Conservation (phyloP, 2,797 vertebrate species). For the Cirrhinus molitorella region DNA sequence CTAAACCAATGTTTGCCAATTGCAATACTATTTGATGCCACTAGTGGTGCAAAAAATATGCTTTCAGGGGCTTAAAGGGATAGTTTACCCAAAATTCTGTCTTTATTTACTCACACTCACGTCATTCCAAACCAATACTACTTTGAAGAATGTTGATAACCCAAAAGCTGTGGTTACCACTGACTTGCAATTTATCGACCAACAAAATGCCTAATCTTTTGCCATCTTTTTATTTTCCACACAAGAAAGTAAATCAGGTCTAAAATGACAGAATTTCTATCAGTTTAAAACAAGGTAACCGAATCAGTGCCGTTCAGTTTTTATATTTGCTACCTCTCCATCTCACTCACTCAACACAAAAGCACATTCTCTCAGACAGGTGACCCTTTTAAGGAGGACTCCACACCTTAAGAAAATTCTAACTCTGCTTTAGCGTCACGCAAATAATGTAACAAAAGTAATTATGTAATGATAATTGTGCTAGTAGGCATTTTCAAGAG, state of each 20-base stretch:
- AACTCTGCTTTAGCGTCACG: not conserved
- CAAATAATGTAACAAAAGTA: slow-evolving; percentile 16
- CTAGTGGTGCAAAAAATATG: not conserved
- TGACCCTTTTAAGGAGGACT: not conserved
- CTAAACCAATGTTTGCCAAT: not conserved
- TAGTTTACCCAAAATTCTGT: not conserved
- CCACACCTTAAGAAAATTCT: not conserved
- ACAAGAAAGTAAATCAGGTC: not conserved
- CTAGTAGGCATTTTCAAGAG: not conserved
- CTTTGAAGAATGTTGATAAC: not conserved
- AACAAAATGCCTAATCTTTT: not conserved
- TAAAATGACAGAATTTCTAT: not conserved
- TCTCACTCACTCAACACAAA: slow-evolving; percentile 6
- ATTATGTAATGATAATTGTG: slow-evolving; percentile 10
- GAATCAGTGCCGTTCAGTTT: not conserved
- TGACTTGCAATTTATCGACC: not conserved
- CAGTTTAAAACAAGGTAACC: not conserved
- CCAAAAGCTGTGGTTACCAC: not conserved
- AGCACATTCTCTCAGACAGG: not conserved
- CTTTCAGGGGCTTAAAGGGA: not conserved
- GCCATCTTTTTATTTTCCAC: not conserved
- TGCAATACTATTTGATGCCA: too few species aligned
- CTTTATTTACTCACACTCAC: not conserved
- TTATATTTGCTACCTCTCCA: not conserved
- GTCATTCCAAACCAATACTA: not conserved